Conservation (phyloP, 2,797 vertebrate genomes). For the Taeniopygia guttata region DNA sequence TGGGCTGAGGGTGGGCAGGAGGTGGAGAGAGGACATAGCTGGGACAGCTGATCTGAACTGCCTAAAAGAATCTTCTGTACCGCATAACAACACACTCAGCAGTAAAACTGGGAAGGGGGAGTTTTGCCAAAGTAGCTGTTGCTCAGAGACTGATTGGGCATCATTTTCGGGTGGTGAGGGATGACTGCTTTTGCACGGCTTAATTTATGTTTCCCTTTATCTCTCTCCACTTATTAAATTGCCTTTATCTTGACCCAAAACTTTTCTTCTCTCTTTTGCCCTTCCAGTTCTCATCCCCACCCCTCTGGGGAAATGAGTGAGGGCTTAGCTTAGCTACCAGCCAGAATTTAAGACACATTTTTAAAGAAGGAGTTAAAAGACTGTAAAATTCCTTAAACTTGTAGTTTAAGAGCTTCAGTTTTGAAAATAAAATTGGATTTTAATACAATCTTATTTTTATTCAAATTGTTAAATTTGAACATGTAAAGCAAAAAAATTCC, state of each 20-base stretch:
- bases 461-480: background rate
- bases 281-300: background rate
- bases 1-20: background rate
- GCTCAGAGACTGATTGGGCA: background rate
- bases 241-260: background rate
- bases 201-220: background rate
- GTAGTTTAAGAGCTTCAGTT: background rate
- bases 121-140: background rate
- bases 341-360: background rate
- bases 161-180: background rate
- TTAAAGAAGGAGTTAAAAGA: background rate
- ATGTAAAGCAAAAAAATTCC: background rate
- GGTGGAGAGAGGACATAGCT: rapidly evolving
- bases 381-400: background rate
- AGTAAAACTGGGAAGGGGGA: background rate
- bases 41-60: background rate
- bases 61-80: background rate
- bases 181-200: background rate
- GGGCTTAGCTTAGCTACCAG: background rate
- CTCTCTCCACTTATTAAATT: background rate
- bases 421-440: background rate
- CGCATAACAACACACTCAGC: background rate
- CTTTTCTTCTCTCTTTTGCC: background rate
- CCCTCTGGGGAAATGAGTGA: background rate
- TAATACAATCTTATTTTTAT: background rate